These are phyloP conservation scores for Cistogaster globosa DNA, from an alignment of 2,888 invertebrate genomes.

Conservation along the genomic window DNA sequence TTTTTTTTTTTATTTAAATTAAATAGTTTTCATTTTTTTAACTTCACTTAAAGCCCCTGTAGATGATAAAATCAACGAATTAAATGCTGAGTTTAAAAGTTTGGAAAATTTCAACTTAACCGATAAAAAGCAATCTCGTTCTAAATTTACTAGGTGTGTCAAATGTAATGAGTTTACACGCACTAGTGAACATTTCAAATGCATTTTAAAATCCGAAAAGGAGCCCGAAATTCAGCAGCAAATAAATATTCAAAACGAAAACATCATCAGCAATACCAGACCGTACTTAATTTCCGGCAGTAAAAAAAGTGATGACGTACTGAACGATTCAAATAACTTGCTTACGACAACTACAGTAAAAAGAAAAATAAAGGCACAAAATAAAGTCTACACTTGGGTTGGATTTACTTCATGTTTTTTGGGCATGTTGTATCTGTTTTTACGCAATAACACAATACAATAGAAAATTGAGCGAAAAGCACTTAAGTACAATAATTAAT, in stretches of 20 bases:
- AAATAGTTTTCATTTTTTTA: constrained; percentile 59
- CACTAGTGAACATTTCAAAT: constrained; percentile 61
- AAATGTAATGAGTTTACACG: constrained; percentile 68
- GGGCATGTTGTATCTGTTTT: constrained; percentile 68
- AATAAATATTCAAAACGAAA: constrained; percentile 34
- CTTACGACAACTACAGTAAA: constrained; percentile 42
- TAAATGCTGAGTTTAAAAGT: constrained; percentile 63
- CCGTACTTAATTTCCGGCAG: constrained; percentile 35
- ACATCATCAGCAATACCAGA: constrained; percentile 37
- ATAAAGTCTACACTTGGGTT: constrained; percentile 90
- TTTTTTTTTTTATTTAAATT: constrained; percentile 48
- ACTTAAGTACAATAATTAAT: constrained; percentile 63
- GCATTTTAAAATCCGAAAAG: constrained; percentile 51
- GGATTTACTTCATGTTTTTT: constrained; percentile 93
- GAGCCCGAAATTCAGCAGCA: constrained; percentile 47
- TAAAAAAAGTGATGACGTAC: constrained; percentile 44
- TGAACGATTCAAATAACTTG: constrained; percentile 36
- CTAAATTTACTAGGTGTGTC: constrained; percentile 67
- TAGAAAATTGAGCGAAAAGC: constrained; percentile 45
- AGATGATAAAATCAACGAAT: constrained; percentile 65
- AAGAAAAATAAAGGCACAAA: constrained; percentile 66
- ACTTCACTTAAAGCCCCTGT: constrained; percentile 67
- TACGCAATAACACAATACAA: constrained; percentile 68
- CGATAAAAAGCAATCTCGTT: constrained; percentile 67
- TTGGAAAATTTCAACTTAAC: constrained; percentile 60